Percentiles rank a stretch among this genome's conserved stretches.
These are phyloP conservation scores for Drosophila serrata DNA, from an alignment of 1,140 invertebrate genomes.

Conservation along the genomic window DNA sequence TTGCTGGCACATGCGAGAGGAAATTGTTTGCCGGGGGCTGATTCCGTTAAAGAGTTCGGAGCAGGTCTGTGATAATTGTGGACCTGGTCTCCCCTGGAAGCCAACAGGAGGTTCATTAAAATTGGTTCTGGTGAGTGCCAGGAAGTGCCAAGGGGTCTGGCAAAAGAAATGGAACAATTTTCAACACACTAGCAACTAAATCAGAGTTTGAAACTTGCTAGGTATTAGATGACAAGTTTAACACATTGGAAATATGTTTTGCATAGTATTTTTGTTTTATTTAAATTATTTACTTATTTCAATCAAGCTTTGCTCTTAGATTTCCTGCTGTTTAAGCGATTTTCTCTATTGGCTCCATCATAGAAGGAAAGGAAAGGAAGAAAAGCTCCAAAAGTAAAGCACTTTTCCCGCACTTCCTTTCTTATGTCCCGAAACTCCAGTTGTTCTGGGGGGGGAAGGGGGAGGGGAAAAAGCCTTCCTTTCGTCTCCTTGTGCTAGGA, in stretches of 20 bases:
- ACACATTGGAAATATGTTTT: not conserved
- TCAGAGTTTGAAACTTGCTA: no score
- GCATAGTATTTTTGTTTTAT: not conserved
- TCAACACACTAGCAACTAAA: not conserved
- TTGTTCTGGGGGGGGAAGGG: slow-evolving; percentile 27
- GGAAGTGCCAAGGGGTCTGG: slow-evolving; percentile 14
- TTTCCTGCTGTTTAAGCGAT: not conserved
- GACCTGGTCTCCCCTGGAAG: not conserved
- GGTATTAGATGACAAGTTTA: not conserved
- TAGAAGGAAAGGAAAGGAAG: slow-evolving; percentile 6
- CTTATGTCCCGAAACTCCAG: slow-evolving; percentile 25
- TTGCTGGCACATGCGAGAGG: slow-evolving; percentile 9
- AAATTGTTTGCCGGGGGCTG: slow-evolving; percentile 41
- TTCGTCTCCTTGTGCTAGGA: slow-evolving; percentile 47
- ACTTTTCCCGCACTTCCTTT: slow-evolving; percentile 4
- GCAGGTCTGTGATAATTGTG: slow-evolving; percentile 38
- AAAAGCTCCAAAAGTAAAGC: slow-evolving; percentile 15
- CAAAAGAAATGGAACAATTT: not conserved
- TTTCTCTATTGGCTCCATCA: slow-evolving; percentile 12
- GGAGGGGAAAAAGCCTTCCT: slow-evolving; percentile 32
- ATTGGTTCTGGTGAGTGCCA: slow-evolving; percentile 20
- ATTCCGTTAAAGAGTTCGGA: slow-evolving; percentile 21
- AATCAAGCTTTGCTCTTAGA: not conserved
- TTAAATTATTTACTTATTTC: slow-evolving; percentile 4
- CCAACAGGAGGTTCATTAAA: slow-evolving; percentile 24